Evolutionary conservation across 2,113 vertebrate species (phyloP).

Genomic region (Oenanthe melanoleuca): DNA sequence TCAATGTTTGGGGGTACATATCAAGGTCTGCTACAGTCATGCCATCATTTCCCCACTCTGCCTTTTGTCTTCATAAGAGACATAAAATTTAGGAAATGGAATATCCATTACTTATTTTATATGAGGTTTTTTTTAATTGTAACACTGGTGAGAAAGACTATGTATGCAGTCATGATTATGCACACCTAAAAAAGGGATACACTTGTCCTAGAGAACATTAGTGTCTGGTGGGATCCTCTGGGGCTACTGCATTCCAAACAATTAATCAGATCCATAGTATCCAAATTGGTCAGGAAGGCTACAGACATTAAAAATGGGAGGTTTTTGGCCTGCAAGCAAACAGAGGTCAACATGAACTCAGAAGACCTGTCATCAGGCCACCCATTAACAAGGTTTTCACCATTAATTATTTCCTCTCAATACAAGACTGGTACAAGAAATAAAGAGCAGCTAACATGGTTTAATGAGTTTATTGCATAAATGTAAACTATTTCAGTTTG

Average conservation of each 20-base stretch:
- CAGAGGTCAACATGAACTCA: conserved; percentile 55
- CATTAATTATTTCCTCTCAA: conserved; percentile 64
- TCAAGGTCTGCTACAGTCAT: background rate
- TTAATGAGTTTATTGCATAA: conserved; percentile 49
- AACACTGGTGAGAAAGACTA: background rate
- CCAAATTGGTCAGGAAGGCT: conserved; percentile 44
- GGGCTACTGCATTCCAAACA: conserved; percentile 33
- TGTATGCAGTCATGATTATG: background rate
- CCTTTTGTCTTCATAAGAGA: background rate
- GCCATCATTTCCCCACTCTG: background rate
- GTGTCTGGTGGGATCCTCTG: background rate
- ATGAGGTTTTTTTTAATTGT: background rate
- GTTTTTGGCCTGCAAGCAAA: conserved; percentile 46
- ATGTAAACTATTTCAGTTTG: background rate
- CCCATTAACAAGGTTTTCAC: conserved; percentile 58
- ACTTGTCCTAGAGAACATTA: background rate
- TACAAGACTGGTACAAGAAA: conserved; percentile 12
- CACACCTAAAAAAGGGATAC: background rate
- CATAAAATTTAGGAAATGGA: background rate
- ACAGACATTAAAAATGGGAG: conserved; percentile 36
- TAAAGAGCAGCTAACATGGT: conserved; percentile 12
- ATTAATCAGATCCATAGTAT: conserved; percentile 47
- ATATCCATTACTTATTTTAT: background rate
- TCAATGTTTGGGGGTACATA: background rate
- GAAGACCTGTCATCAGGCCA: conserved; percentile 38